Evolutionary conservation across 2,888 invertebrate species (phyloP).

Genomic region (Theretra japonica): DNA sequence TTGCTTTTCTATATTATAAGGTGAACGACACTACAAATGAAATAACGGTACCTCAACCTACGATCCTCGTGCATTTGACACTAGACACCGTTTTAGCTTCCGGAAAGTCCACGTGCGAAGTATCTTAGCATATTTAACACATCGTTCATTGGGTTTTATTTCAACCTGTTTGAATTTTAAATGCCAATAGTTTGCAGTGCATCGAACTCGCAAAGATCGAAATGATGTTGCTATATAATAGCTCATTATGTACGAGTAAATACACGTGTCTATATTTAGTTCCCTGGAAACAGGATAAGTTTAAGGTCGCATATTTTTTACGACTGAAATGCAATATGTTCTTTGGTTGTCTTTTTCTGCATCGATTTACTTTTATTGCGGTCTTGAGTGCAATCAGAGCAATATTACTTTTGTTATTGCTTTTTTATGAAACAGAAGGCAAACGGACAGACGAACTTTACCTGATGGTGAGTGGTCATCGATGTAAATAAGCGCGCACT

Average conservation of each 20-base stretch:
- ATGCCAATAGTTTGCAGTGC: slow-evolving; percentile 21
- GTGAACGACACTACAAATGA: slow-evolving; percentile 54
- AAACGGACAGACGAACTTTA: too few relatives aligned
- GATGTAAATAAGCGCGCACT: too few relatives aligned
- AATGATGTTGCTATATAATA: slow-evolving; percentile 19
- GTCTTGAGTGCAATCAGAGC: not conserved
- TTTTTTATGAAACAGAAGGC: too few relatives aligned
- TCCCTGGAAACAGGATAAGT: not conserved
- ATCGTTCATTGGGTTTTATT: slow-evolving; percentile 24
- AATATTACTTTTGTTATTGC: too few relatives aligned
- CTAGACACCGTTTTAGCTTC: slow-evolving; percentile 1
- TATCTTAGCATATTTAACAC: slow-evolving; percentile 16
- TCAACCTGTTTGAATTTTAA: slow-evolving; percentile 24
- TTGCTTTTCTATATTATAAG: slow-evolving; percentile 49
- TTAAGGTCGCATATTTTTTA: slow-evolving; percentile 1
- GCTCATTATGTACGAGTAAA: not conserved
- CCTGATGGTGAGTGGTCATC: too few relatives aligned
- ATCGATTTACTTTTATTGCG: too few relatives aligned
- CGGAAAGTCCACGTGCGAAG: slow-evolving; percentile 1
- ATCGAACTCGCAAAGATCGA: slow-evolving; percentile 27
- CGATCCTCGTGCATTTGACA: slow-evolving; percentile 51
- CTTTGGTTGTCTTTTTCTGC: too few relatives aligned
- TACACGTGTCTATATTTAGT: not conserved
- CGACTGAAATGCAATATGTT: not conserved
- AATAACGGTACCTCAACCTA: slow-evolving; percentile 62